phyloP scores from a whole-genome alignment of 2,113 vertebrate species.

The Otus sunia region DNA sequence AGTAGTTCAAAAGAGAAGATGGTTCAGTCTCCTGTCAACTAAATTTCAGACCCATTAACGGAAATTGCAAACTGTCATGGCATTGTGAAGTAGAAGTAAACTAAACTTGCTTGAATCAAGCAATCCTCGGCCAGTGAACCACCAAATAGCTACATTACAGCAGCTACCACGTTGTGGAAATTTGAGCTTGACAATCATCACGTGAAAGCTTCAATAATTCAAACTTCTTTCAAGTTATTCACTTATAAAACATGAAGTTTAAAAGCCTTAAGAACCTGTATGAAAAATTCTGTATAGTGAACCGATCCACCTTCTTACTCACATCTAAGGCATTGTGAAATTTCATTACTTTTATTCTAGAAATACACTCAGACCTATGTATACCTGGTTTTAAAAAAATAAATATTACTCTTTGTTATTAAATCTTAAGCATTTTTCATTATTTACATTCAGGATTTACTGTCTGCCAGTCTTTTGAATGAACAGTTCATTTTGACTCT shows the following conservation, averaged over 20 bases:
- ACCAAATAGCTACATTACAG: not conserved
- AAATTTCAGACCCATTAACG: not conserved
- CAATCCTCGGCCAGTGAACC: not conserved
- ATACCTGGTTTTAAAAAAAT: not conserved
- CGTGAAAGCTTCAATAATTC: not conserved
- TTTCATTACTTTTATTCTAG: not conserved
- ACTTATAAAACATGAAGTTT: not conserved
- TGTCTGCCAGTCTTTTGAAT: not conserved
- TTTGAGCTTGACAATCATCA: not conserved
- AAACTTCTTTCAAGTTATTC: not conserved
- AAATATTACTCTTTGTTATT: not conserved
- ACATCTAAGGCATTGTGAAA: not conserved
- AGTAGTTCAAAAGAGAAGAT: not conserved
- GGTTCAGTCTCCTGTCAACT: not conserved
- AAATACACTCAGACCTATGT: not conserved
- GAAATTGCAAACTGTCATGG: not conserved
- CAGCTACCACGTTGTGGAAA: not conserved
- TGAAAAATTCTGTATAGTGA: not conserved
- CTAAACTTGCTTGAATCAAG: not conserved
- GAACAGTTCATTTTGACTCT: not conserved
- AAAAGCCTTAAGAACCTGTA: not conserved
- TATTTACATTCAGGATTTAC: not conserved
- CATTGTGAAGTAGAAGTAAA: not conserved
- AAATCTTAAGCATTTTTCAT: not conserved
- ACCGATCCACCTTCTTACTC: not conserved